phyloP scores from a whole-genome alignment of 2,113 vertebrate genomes.

The Girardinichthys multiradiatus region DNA sequence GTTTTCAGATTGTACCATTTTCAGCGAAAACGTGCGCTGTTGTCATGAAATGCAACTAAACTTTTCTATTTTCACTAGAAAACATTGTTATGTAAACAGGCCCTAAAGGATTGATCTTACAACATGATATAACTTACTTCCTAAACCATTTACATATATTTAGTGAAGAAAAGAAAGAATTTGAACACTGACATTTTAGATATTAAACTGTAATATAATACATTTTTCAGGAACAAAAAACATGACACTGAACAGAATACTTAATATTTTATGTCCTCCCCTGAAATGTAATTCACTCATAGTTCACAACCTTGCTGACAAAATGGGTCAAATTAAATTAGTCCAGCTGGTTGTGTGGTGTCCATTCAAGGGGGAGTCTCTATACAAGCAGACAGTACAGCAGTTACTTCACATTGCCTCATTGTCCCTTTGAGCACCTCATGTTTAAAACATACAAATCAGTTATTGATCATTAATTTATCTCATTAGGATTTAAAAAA shows the following conservation, averaged over 20 bases:
- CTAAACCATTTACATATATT: background rate
- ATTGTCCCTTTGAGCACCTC: conserved; percentile 53
- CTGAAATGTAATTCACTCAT: background rate
- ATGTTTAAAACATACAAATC: conserved; percentile 69
- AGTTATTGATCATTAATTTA: conserved; percentile 73
- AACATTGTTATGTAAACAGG: no score
- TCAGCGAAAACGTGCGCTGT: no score
- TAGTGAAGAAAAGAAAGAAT: background rate
- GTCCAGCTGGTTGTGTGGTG: background rate
- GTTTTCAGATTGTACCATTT: no score
- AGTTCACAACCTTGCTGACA: background rate
- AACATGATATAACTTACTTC: no score
- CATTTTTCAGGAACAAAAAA: background rate
- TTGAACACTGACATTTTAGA: background rate
- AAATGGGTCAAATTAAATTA: background rate
- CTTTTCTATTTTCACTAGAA: no score
- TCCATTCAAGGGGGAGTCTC: conserved; percentile 7
- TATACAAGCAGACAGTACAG: conserved; percentile 5
- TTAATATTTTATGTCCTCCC: background rate
- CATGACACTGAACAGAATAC: background rate
- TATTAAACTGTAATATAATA: background rate
- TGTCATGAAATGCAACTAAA: no score
- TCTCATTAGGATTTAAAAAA: conserved; percentile 31
- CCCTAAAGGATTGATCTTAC: no score
- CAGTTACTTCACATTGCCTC: conserved; percentile 67